A percentile compares a stretch with the other conserved stretches of the same genome.
Conservation (phyloP, 2,888 invertebrate genomes). For the Brenthis hecate region DNA sequence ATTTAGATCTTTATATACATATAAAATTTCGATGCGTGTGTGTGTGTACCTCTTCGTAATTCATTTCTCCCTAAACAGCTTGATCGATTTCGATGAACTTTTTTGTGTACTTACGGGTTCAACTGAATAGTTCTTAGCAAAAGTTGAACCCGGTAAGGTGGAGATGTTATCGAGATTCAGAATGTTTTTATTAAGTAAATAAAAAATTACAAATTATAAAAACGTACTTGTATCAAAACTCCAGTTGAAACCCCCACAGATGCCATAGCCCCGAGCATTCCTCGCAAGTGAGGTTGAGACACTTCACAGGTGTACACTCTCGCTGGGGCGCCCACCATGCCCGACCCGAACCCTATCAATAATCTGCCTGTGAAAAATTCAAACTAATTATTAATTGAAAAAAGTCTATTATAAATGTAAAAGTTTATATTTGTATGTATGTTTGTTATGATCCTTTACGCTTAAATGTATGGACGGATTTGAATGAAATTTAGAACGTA, state of each 20-base stretch:
- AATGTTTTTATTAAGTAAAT: neutral
- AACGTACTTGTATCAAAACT: conserved; percentile 79
- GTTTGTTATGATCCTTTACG: too few relatives aligned
- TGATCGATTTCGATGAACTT: too few relatives aligned
- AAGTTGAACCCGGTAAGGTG: neutral
- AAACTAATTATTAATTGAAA: neutral
- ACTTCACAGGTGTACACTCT: conserved; percentile 87
- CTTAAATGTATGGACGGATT: too few relatives aligned
- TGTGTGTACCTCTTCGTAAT: too few relatives aligned
- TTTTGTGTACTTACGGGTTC: too few relatives aligned
- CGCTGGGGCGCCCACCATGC: conserved; percentile 88
- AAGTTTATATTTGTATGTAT: too few relatives aligned
- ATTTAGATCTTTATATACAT: too few relatives aligned
- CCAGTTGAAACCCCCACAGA: conserved; percentile 89
- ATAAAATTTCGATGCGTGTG: too few relatives aligned
- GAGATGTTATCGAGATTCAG: neutral
- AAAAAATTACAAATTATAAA: neutral
- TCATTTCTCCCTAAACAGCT: too few relatives aligned
- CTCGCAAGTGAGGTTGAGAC: conserved; percentile 88
- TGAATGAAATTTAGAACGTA: too few relatives aligned
- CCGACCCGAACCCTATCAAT: conserved; percentile 86
- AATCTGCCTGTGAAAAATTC: conserved; percentile 70
- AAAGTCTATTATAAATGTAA: neutral
- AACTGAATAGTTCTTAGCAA: too few relatives aligned
- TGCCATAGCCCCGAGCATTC: conserved; percentile 87